Evolutionary conservation across 2,888 invertebrate species (phyloP), one percentile per base, ranked within the genome.

Genomic region (Nezara viridula): DNA sequence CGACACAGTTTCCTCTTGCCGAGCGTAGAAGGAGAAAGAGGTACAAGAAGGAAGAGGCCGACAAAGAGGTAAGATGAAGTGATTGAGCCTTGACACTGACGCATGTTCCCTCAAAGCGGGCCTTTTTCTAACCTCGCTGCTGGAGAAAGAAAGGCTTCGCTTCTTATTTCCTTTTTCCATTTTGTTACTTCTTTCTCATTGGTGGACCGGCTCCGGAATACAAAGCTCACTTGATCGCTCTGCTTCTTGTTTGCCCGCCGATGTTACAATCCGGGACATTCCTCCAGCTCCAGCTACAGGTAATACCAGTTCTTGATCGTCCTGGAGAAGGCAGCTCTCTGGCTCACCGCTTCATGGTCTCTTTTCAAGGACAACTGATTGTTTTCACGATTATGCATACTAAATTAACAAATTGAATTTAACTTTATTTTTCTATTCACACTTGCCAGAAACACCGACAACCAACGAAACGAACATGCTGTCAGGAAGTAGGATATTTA

Each of bases 11-110:
- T 60, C 60, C 27, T 60, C 60, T 27, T 5, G 4, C 2, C 27
- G 60, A 27, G 2, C n/a, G 9, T n/a, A 60, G 66, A 37, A 7
- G 21, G 66, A 73, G 66, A 73, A 14, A 12, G 44, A 44, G 24
- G 40, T 77, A n/a, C 24, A n/a, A 81, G 81, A 81, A 16, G 52
- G 27, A 5, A 37, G 50, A 37, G 37, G 55, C 86, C 86, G 86
- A 86, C 86, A 86, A 86, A 86, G 86, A 52, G 52, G 40, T 47
- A 81, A 27, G 40, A 86, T 86, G 86, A 86, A 86, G 86, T 86
- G 86, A 86, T 86, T 86, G 86, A 86, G 86, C n/a, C 55, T 40
- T 40, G 86, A 86, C 86, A 86, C 32, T 86, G 86, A 86, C 86
- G 86, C 86, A 86, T 86, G 86, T 86, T 52, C 55, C 40, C 40